phyloP scores from a whole-genome alignment of 2,113 vertebrate species.

The Arothron firmamentum region DNA sequence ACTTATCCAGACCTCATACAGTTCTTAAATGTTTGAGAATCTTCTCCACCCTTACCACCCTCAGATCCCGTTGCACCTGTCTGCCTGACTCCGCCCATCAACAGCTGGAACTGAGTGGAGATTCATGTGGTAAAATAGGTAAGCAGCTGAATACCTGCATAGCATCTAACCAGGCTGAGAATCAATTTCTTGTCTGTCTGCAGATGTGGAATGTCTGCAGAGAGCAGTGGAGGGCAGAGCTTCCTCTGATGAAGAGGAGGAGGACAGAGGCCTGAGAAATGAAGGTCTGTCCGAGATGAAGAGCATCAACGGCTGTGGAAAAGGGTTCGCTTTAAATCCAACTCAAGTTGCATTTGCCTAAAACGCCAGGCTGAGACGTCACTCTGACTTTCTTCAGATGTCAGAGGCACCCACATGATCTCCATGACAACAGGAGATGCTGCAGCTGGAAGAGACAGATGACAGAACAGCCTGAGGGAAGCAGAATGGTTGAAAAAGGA shows the following conservation, averaged over 20 bases:
- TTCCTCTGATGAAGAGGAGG: conserved; percentile 78
- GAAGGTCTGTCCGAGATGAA: conserved; percentile 55
- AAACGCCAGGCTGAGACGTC: not conserved
- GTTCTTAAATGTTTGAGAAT: too few relatives aligned
- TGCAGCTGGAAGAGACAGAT: conserved; percentile 5
- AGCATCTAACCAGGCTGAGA: not conserved
- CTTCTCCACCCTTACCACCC: not conserved
- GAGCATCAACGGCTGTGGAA: conserved; percentile 47
- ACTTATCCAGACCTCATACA: too few relatives aligned
- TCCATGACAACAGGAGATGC: conserved; percentile 12
- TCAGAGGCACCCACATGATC: conserved; percentile 32
- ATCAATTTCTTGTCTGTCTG: not conserved
- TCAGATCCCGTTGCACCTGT: conserved; percentile 54
- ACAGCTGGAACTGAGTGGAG: conserved; percentile 8
- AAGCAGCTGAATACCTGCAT: conserved; percentile 1
- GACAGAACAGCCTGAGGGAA: conserved; percentile 12
- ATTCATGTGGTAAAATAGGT: conserved; percentile 47
- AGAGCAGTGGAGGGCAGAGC: conserved; percentile 77
- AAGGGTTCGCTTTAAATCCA: conserved; percentile 51
- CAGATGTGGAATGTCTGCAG: conserved; percentile 68
- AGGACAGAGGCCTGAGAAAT: conserved; percentile 43
- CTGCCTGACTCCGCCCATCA: conserved; percentile 7
- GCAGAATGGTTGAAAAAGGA: conserved; percentile 9
- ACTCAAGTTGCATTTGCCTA: not conserved
- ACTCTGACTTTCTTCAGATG: conserved; percentile 43